A percentile compares a stretch with the other conserved stretches of the same genome.
These are phyloP conservation scores for Netelia virgata DNA, from an alignment of 2,888 invertebrate genomes.

Conservation along the genomic window DNA sequence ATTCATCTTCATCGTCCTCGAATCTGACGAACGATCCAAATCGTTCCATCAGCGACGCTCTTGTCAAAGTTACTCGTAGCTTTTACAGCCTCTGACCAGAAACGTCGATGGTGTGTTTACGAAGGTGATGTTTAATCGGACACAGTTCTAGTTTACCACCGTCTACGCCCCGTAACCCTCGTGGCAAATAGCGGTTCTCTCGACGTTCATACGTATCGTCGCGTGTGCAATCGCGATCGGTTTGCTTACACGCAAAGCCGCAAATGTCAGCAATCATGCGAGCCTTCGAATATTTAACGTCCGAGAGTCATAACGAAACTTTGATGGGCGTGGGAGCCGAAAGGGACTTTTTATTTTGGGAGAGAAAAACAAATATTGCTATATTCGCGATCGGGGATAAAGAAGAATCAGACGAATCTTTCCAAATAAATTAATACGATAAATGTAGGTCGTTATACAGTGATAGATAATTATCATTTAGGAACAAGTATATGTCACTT, in stretches of 20 bases:
- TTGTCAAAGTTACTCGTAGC: slow-evolving; percentile 54
- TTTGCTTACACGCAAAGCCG: slow-evolving; percentile 32
- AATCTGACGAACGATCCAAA: neutral
- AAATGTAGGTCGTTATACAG: no score
- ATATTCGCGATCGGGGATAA: no score
- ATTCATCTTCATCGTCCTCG: slow-evolving; percentile 23
- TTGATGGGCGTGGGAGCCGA: slow-evolving; percentile 32
- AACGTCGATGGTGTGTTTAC: slow-evolving; percentile 38
- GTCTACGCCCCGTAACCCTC: slow-evolving; percentile 24
- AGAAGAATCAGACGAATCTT: no score
- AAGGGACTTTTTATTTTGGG: neutral
- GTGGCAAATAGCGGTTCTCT: slow-evolving; percentile 33
- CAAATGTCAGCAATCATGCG: slow-evolving; percentile 49
- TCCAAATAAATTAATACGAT: no score
- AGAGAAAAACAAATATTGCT: no score
- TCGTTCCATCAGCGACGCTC: slow-evolving; percentile 21
- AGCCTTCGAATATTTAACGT: slow-evolving; percentile 47
- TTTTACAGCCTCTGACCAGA: slow-evolving; percentile 45
- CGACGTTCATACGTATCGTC: neutral
- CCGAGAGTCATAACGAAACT: slow-evolving; percentile 31
- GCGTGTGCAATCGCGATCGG: slow-evolving; percentile 48
- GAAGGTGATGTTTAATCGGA: slow-evolving; percentile 61
- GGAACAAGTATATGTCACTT: no score
- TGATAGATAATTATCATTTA: no score
- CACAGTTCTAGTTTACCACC: slow-evolving; percentile 24